Evolutionary conservation across 2,113 vertebrate genomes (phyloP).

Genomic region (Stigmatopora argus): DNA sequence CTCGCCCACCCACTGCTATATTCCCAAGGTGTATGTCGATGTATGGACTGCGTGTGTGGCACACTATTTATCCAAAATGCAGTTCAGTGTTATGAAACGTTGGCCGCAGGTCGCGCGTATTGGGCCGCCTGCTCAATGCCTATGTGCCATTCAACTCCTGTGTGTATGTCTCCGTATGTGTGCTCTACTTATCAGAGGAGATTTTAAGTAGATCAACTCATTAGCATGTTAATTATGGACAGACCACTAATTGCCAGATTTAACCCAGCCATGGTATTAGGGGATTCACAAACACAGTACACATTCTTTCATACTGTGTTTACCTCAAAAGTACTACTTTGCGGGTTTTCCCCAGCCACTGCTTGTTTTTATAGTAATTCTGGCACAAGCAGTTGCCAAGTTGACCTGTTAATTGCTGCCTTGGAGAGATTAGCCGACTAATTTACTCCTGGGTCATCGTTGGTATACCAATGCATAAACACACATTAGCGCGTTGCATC

Average conservation of each 20-base stretch:
- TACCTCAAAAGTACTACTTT: constrained; percentile 35
- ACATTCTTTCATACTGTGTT: constrained; percentile 37
- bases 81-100: constrained; percentile 50
- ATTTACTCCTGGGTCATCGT: constrained; percentile 69
- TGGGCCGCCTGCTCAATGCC: constrained; percentile 42
- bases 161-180: neutral
- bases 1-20: constrained; percentile 33
- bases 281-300: constrained; percentile 19
- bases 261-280: constrained; percentile 52
- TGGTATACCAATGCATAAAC: constrained; percentile 43
- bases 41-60: constrained; percentile 1
- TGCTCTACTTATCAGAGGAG: constrained; percentile 53
- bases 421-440: constrained; percentile 68
- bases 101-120: constrained; percentile 35
- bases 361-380: constrained; percentile 65
- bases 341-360: constrained; percentile 46
- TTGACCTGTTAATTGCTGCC: constrained; percentile 67
- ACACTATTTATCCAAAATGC: constrained; percentile 49
- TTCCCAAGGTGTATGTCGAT: constrained; percentile 26
- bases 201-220: constrained; percentile 76
- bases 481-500: constrained; percentile 25
- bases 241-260: constrained; percentile 75
- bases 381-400: constrained; percentile 56
- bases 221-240: constrained; percentile 80
- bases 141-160: constrained; percentile 22